phyloP scores from a whole-genome alignment of 2,888 invertebrate species.

The Caenorhabditis macrosperma region DNA sequence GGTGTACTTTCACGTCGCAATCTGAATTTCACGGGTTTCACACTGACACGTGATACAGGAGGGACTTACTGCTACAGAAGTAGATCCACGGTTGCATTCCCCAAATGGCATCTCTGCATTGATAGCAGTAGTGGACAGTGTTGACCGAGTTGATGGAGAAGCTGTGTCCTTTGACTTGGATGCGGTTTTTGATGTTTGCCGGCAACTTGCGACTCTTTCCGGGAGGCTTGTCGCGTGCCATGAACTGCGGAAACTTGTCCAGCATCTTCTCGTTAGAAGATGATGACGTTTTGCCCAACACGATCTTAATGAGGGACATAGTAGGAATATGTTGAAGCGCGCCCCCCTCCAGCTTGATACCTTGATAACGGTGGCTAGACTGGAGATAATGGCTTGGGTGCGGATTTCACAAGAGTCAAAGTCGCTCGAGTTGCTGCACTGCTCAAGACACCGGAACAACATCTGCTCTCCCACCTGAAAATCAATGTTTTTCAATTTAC shows the following conservation, averaged over 20 bases:
- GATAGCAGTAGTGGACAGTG: constrained; percentile 92
- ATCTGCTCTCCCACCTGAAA: constrained; percentile 75
- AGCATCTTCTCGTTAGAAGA: constrained; percentile 82
- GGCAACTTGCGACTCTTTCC: constrained; percentile 68
- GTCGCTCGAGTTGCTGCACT: constrained; percentile 80
- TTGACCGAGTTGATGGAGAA: constrained; percentile 91
- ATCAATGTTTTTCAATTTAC: constrained; percentile 19
- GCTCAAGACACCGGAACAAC: constrained; percentile 72
- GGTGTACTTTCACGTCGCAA: constrained; percentile 91
- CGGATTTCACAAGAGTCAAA: constrained; percentile 85
- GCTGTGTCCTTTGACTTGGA: constrained; percentile 87
- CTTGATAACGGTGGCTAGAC: constrained; percentile 89
- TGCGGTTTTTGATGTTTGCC: constrained; percentile 60
- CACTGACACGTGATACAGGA: neutral
- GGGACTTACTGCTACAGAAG: constrained; percentile 89
- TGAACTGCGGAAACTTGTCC: constrained; percentile 89
- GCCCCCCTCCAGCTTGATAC: constrained; percentile 82
- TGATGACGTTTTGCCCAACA: constrained; percentile 73
- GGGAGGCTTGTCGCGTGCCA: constrained; percentile 88
- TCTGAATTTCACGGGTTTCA: constrained; percentile 83
- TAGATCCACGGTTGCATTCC: constrained; percentile 97
- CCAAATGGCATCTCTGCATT: constrained; percentile 92
- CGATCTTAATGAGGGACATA: constrained; percentile 64
- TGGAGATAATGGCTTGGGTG: constrained; percentile 86
- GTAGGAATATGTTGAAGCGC: constrained; percentile 82